Evolutionary conservation across 2,113 vertebrate genomes (phyloP).

Genomic region (Sceloporus undulatus): DNA sequence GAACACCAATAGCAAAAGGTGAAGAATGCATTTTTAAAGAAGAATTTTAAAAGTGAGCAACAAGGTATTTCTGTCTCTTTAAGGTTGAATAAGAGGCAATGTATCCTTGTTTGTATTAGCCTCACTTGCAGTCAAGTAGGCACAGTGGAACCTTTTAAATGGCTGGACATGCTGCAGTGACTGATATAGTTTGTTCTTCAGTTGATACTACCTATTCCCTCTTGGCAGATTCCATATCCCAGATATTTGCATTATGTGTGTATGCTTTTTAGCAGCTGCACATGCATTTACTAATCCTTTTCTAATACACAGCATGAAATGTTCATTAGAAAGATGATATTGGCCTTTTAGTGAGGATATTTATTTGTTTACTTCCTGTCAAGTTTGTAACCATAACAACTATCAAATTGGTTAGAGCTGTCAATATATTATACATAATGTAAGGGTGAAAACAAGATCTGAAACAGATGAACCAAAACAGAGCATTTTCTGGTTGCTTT

Average conservation of each 20-base stretch:
- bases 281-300: not conserved
- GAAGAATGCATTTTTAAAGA: not conserved
- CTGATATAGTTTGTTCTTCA: not conserved
- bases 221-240: constrained; percentile 22
- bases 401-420: not conserved
- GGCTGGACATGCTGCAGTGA: not conserved
- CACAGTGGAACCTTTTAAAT: not conserved
- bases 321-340: not conserved
- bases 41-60: not conserved
- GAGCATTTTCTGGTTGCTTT: no score
- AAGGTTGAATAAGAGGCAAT: not conserved
- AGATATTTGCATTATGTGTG: fast-evolving
- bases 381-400: not conserved
- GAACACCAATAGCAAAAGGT: not conserved
- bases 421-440: not conserved
- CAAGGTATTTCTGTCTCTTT: not conserved
- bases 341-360: not conserved
- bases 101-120: not conserved
- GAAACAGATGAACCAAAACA: no score
- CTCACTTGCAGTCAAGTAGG: not conserved
- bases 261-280: constrained; percentile 41
- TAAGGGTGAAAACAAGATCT: no score
- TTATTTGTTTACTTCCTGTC: not conserved
- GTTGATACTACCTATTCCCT: not conserved
- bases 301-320: not conserved